Conservation (phyloP, 2,113 vertebrate genomes). For the Tupaia tana region DNA sequence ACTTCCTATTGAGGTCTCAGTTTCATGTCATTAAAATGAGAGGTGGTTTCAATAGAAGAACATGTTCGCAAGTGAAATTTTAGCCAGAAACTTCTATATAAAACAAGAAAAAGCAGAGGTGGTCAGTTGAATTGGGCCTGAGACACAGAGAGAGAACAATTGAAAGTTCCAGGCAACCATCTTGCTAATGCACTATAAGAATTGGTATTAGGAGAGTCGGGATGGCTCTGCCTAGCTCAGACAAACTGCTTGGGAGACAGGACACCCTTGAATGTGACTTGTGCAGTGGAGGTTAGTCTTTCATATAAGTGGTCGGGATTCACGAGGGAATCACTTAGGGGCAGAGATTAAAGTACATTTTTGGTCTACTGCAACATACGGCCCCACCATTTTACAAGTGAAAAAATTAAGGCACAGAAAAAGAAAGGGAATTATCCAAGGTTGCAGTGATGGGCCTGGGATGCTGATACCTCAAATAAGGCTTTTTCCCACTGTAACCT, state of each 20-base stretch:
- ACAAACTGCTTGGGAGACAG: background rate
- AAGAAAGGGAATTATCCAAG: background rate
- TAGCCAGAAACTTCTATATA: background rate
- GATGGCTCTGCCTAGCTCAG: background rate
- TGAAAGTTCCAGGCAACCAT: slow-evolving; percentile 31
- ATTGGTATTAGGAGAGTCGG: slow-evolving; percentile 1
- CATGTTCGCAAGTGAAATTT: slow-evolving; percentile 35
- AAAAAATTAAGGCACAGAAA: slow-evolving; percentile 62
- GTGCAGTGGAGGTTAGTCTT: background rate
- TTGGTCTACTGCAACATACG: background rate
- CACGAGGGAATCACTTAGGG: background rate
- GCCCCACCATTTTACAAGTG: slow-evolving; percentile 57
- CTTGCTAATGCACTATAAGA: background rate
- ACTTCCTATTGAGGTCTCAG: background rate
- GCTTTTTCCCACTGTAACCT: background rate
- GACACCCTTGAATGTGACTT: background rate
- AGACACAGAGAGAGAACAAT: background rate
- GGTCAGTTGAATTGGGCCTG: slow-evolving; percentile 14
- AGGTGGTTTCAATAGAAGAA: slow-evolving; percentile 46
- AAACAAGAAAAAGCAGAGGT: slow-evolving; percentile 42
- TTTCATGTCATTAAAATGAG: slow-evolving; percentile 42
- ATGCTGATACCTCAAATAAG: background rate
- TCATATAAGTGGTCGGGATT: slow-evolving; percentile 44
- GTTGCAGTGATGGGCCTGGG: background rate
- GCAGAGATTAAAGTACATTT: slow-evolving; percentile 2